These are phyloP conservation scores for Strongylocentrotus purpuratus DNA, from an alignment of 35 echinoderm and acorn worm genomes.

Conservation along the genomic window DNA sequence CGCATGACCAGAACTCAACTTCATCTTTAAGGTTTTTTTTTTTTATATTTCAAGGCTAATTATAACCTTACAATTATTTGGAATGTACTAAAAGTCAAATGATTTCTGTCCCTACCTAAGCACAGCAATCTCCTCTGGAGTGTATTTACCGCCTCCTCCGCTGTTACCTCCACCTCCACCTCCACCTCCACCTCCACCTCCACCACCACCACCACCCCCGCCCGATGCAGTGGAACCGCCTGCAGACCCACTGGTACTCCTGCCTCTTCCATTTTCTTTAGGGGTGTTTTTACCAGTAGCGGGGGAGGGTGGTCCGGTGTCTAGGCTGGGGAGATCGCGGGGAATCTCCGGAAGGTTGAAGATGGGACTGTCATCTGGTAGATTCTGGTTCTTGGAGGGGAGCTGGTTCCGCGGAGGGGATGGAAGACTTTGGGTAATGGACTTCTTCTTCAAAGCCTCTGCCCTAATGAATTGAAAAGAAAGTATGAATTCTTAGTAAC, in stretches of 20 bases:
- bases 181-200: constrained; percentile 47
- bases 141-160: constrained; percentile 84
- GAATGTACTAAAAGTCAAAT: too few species aligned
- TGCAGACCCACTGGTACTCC: background rate
- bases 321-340: constrained; percentile 37
- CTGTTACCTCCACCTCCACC: constrained; percentile 60
- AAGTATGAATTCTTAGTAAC: background rate
- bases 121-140: constrained; percentile 84
- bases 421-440: constrained; percentile 76
- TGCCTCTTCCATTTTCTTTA: constrained; percentile 5
- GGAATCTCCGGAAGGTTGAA: constrained; percentile 28
- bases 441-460: constrained; percentile 75
- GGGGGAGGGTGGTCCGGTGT: background rate
- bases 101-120: constrained; percentile 59
- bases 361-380: background rate
- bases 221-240: constrained; percentile 6
- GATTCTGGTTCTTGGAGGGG: background rate
- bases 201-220: constrained; percentile 67
- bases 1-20: too few species aligned
- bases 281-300: constrained; percentile 37
- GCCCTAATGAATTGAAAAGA: constrained; percentile 65
- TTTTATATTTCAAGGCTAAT: too few species aligned
- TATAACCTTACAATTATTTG: too few species aligned
- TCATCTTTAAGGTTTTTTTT: too few species aligned
- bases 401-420: constrained; percentile 69